Evolutionary conservation across 2,888 invertebrate genomes (phyloP).

Genomic region (Molorchus minor): DNA sequence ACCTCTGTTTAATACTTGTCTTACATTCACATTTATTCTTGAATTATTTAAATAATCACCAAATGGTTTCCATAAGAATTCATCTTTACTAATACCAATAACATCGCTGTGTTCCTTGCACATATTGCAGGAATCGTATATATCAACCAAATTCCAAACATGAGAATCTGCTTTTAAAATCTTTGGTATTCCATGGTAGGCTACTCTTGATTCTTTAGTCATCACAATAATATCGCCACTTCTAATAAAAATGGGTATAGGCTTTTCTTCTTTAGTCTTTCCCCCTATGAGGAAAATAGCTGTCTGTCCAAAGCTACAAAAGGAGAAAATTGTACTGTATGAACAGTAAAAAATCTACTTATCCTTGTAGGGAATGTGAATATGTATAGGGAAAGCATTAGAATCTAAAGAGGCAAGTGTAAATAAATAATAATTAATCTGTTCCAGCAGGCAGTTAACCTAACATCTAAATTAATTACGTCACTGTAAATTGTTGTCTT

Average conservation of each 20-base stretch:
- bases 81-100: slow-evolving; percentile 54
- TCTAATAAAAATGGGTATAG: slow-evolving; percentile 76
- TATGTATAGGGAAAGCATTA: no score
- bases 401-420: no score
- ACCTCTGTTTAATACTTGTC: slow-evolving; percentile 82
- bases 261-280: slow-evolving; percentile 70
- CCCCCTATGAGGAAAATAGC: slow-evolving; percentile 96
- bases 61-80: slow-evolving; percentile 67
- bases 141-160: slow-evolving; percentile 63
- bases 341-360: no score
- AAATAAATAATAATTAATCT: no score
- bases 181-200: slow-evolving; percentile 94
- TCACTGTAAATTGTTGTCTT: no score
- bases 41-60: slow-evolving; percentile 72
- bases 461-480: no score
- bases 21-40: slow-evolving; percentile 92
- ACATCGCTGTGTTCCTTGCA: slow-evolving; percentile 41
- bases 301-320: slow-evolving; percentile 88
- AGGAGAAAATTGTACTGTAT: no score
- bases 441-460: no score
- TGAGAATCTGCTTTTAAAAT: slow-evolving; percentile 68
- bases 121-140: slow-evolving; percentile 16
- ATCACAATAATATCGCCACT: slow-evolving; percentile 94
- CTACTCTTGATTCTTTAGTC: slow-evolving; percentile 83
- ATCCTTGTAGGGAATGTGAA: no score